phyloP scores from a whole-genome alignment of 92 coral and sea anemone species.

The Palythoa grandis region DNA sequence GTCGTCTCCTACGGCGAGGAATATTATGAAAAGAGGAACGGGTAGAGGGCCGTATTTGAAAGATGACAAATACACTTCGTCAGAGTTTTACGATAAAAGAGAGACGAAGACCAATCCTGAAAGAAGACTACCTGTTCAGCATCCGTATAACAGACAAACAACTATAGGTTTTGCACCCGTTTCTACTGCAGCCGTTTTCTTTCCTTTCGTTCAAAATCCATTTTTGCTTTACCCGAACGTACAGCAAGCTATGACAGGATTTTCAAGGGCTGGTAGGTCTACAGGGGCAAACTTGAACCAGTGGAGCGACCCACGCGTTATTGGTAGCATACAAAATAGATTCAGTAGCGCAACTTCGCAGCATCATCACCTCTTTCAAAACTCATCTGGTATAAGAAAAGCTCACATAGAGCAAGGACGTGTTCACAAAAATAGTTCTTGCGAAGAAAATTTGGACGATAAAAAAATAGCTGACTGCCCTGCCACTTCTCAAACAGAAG shows the following conservation, averaged over 20 bases:
- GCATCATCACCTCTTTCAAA: not conserved
- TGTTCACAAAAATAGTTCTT: not conserved
- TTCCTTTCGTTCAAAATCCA: not conserved
- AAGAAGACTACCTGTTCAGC: not conserved
- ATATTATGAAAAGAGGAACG: conserved; percentile 6
- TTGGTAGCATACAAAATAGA: not conserved
- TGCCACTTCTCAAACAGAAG: conserved; percentile 1
- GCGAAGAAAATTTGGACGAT: not conserved
- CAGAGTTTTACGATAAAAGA: not conserved
- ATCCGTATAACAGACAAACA: conserved; percentile 1
- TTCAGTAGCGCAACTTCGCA: not conserved
- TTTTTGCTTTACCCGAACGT: not conserved
- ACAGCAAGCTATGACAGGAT: not conserved
- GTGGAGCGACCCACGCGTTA: not conserved
- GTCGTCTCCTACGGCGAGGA: not conserved
- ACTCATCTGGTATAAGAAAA: not conserved
- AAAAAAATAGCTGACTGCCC: not conserved
- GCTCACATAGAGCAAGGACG: not conserved
- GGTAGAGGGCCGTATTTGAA: not conserved
- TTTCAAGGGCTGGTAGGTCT: not conserved
- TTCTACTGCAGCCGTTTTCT: not conserved
- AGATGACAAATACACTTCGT: not conserved
- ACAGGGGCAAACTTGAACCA: not conserved
- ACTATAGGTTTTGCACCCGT: not conserved
- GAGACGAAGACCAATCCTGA: not conserved